Conservation (phyloP, 2,888 invertebrate species). For the Amiota communis region DNA sequence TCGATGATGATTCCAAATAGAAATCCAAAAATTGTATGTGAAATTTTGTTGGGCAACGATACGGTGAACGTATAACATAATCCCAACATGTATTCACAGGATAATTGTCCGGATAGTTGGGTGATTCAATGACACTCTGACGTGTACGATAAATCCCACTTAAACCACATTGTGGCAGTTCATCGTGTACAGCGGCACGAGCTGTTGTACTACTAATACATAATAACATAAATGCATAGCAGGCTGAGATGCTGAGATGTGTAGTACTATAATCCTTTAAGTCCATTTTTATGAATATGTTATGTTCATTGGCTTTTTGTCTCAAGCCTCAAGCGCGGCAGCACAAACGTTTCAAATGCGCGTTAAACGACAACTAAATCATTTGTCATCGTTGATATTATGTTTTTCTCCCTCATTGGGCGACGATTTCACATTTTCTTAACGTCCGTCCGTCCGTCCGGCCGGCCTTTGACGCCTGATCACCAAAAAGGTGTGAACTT, state of each 20-base stretch:
- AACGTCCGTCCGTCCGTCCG: too few relatives aligned
- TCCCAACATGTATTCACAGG: slow-evolving; percentile 73
- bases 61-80: slow-evolving; percentile 74
- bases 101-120: slow-evolving; percentile 75
- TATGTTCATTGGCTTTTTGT: not conserved
- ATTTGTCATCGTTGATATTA: slow-evolving; percentile 25
- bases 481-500: slow-evolving; percentile 49
- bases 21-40: slow-evolving; percentile 77
- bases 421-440: not conserved
- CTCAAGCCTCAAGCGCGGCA: slow-evolving; percentile 17
- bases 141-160: slow-evolving; percentile 73
- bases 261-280: slow-evolving; percentile 35
- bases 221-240: not conserved
- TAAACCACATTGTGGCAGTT: slow-evolving; percentile 62
- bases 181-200: slow-evolving; percentile 59
- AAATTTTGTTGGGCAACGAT: slow-evolving; percentile 74
- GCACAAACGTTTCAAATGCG: slow-evolving; percentile 44
- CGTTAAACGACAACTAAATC: slow-evolving; percentile 56
- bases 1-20: slow-evolving; percentile 73
- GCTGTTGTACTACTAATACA: not conserved
- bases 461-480: not conserved
- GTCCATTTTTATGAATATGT: slow-evolving; percentile 34
- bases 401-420: slow-evolving; percentile 15
- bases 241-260: not conserved
- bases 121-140: slow-evolving; percentile 74